These are phyloP conservation scores for Iphiclides podalirius DNA, from an alignment of 2,888 invertebrate species.

Conservation along the genomic window DNA sequence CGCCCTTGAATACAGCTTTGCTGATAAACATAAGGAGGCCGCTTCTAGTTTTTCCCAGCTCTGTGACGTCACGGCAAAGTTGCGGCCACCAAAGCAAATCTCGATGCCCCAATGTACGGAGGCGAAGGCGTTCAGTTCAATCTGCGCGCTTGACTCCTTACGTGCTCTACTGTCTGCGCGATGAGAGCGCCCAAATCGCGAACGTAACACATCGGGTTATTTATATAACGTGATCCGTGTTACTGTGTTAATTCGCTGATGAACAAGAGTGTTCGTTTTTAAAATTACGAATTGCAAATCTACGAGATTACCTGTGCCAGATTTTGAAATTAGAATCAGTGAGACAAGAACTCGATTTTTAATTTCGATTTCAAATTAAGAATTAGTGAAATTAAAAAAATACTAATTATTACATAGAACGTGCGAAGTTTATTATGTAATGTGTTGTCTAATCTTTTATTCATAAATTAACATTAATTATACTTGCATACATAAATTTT, in stretches of 20 bases:
- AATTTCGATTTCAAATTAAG: conserved; percentile 4
- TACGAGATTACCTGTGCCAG: not conserved
- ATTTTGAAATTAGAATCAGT: not conserved
- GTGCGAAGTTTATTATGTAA: no score
- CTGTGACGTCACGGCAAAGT: conserved; percentile 48
- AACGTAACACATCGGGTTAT: conserved; percentile 16
- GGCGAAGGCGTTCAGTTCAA: conserved; percentile 62
- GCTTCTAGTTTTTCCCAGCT: conserved; percentile 56
- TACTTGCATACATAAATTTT: not conserved
- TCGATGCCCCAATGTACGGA: conserved; percentile 62
- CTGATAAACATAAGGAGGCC: conserved; percentile 38
- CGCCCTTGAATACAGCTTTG: conserved; percentile 12
- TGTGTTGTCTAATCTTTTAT: conserved; percentile 8
- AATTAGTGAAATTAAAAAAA: not conserved
- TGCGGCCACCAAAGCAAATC: conserved; percentile 70
- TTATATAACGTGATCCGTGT: conserved; percentile 14
- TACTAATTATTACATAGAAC: no score
- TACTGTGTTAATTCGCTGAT: not conserved
- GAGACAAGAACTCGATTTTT: not conserved
- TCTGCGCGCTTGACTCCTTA: conserved; percentile 63
- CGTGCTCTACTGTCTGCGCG: conserved; percentile 58
- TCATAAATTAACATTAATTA: not conserved
- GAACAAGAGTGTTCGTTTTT: not conserved
- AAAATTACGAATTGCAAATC: not conserved
- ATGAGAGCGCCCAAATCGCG: not conserved